A percentile compares a stretch with the other conserved stretches of the same genome.
Evolutionary conservation across 2,797 vertebrate species (phyloP).

Genomic region (Enteromius afrohamiltoni): DNA sequence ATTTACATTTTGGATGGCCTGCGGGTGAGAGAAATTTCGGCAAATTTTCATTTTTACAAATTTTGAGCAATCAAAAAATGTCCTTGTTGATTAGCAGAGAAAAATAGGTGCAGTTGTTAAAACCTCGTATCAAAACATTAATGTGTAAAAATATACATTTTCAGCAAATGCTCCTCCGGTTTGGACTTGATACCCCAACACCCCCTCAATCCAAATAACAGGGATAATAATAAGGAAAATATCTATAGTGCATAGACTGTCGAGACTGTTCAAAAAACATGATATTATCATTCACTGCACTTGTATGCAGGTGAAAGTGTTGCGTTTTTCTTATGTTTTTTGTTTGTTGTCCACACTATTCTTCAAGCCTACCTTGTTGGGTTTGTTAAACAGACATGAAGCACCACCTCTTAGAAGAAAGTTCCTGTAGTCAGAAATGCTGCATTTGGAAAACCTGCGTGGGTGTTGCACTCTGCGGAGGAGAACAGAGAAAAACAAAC

Average conservation of each 20-base stretch:
- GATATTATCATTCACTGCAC: not conserved
- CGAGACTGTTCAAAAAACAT: not conserved
- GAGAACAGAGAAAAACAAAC: slow-evolving; percentile 16
- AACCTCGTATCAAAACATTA: not conserved
- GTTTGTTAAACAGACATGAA: slow-evolving; percentile 87
- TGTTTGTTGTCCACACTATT: not conserved
- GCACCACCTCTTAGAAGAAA: slow-evolving; percentile 84
- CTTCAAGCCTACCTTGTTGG: slow-evolving; percentile 80
- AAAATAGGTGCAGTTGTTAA: not conserved
- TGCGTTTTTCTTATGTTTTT: not conserved
- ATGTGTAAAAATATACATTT: not conserved
- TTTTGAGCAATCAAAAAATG: not conserved
- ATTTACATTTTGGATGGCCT: not conserved
- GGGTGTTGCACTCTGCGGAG: slow-evolving; percentile 83
- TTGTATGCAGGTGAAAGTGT: not conserved
- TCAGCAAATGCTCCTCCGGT: too few species aligned
- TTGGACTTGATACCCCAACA: too few species aligned
- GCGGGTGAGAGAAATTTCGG: not conserved
- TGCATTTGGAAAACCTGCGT: slow-evolving; percentile 88
- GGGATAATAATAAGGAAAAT: too few species aligned
- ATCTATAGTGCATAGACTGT: not conserved
- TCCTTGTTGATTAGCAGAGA: not conserved
- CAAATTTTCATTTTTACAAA: not conserved
- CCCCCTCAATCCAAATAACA: too few species aligned
- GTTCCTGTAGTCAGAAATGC: slow-evolving; percentile 85